These are phyloP conservation scores for Rotaria macrura DNA, from an alignment of 2,888 invertebrate species.

Conservation along the genomic window DNA sequence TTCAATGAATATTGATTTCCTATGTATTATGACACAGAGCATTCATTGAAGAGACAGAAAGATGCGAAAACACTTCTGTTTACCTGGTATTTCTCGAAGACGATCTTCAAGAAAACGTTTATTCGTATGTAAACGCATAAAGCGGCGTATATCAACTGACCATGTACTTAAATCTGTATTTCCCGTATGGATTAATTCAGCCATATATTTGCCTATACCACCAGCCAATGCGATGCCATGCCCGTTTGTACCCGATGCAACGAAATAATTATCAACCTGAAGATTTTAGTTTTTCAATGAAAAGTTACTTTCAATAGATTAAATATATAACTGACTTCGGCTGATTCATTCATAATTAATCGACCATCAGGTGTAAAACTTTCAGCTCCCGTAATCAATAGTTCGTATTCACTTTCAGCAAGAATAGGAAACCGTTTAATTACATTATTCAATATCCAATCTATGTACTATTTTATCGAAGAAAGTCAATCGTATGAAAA, in stretches of 20 bases:
- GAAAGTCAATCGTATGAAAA: not conserved
- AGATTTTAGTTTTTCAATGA: slow-evolving; percentile 20
- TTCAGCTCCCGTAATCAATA: slow-evolving; percentile 76
- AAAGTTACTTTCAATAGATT: not conserved
- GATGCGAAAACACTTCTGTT: no score
- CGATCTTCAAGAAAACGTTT: slow-evolving; percentile 78
- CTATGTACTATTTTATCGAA: not conserved
- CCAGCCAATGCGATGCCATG: slow-evolving; percentile 88
- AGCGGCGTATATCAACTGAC: slow-evolving; percentile 71
- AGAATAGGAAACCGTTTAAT: slow-evolving; percentile 71
- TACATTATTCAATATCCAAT: slow-evolving; percentile 61
- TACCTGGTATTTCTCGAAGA: slow-evolving; percentile 78
- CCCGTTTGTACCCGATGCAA: slow-evolving; percentile 90
- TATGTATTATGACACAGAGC: no score
- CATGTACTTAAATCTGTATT: slow-evolving; percentile 72
- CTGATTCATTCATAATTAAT: slow-evolving; percentile 84
- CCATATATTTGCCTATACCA: slow-evolving; percentile 77
- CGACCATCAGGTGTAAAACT: slow-evolving; percentile 92
- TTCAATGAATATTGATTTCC: slow-evolving; percentile 32
- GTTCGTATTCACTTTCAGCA: slow-evolving; percentile 64
- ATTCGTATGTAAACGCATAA: slow-evolving; percentile 76
- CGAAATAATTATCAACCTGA: slow-evolving; percentile 72
- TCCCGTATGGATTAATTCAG: slow-evolving; percentile 73
- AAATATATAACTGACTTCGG: slow-evolving; percentile 60
- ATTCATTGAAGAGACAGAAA: no score